These are phyloP conservation scores for Enteromius afrohamiltoni DNA, from an alignment of 2,797 vertebrate genomes.

Conservation along the genomic window DNA sequence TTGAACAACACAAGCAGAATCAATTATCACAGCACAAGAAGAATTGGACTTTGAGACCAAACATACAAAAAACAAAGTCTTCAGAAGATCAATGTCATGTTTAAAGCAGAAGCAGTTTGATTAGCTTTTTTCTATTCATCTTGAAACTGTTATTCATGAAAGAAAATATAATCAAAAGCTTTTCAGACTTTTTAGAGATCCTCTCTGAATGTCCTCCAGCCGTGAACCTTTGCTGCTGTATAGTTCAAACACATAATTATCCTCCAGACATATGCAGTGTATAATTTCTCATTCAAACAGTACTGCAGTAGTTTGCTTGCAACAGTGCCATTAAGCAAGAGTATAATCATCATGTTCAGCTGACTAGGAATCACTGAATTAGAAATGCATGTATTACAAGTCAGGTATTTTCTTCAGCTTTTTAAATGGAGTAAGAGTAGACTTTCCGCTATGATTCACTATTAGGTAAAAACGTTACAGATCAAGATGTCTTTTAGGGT, in stretches of 20 bases:
- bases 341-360: conserved; percentile 5
- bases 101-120: not conserved
- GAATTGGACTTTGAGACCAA: conserved; percentile 77
- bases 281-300: conserved; percentile 40
- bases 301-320: conserved; percentile 40
- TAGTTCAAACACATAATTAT: conserved; percentile 53
- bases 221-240: conserved; percentile 24
- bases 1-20: conserved; percentile 56
- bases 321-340: too few relatives aligned
- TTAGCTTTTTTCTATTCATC: conserved; percentile 4
- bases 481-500: not conserved
- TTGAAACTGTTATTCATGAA: not conserved
- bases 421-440: not conserved
- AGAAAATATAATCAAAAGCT: conserved; percentile 24
- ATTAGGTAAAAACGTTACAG: not conserved
- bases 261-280: conserved; percentile 27
- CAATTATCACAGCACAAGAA: conserved; percentile 48
- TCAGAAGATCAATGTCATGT: conserved; percentile 56
- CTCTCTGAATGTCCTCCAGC: conserved; percentile 2
- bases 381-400: not conserved
- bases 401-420: too few relatives aligned
- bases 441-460: conserved; percentile 6
- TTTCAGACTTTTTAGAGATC: conserved; percentile 50
- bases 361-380: conserved; percentile 15
- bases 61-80: conserved; percentile 38